A percentile compares a stretch with the other conserved stretches of the same genome.
Evolutionary conservation across 2,113 vertebrate genomes (phyloP).

Genomic region (Prionailurus bengalensis): DNA sequence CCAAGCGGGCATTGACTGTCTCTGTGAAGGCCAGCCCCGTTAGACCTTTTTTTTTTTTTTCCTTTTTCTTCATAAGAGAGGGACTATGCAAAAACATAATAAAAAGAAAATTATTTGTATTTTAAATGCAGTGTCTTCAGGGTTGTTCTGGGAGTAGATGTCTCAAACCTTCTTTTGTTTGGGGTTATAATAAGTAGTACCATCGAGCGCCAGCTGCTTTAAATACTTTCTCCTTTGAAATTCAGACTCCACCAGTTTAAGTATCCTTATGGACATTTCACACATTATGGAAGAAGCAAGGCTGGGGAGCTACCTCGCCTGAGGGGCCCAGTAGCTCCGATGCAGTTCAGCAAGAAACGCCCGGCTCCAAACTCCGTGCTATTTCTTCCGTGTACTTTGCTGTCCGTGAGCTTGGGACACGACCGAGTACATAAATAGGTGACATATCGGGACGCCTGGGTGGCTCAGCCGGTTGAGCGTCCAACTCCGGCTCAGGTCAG

Average conservation of each 20-base stretch:
- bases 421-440: neutral
- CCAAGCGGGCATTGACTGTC: neutral
- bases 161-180: neutral
- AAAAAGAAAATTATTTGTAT: neutral
- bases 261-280: neutral
- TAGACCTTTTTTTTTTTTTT: neutral
- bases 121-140: conserved; percentile 18
- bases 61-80: neutral
- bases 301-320: neutral
- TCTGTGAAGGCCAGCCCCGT: neutral
- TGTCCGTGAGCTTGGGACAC: neutral
- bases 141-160: neutral
- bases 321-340: neutral
- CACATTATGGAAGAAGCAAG: neutral
- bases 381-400: neutral
- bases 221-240: conserved; percentile 20
- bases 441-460: neutral
- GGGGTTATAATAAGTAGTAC: neutral
- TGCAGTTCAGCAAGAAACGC: neutral
- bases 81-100: neutral
- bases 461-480: no score
- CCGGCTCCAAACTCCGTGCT: neutral
- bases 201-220: neutral
- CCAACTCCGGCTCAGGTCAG: no score
- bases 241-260: neutral